Evolutionary conservation across 2,113 vertebrate genomes (phyloP).

Genomic region (Falcunculus frontatus): DNA sequence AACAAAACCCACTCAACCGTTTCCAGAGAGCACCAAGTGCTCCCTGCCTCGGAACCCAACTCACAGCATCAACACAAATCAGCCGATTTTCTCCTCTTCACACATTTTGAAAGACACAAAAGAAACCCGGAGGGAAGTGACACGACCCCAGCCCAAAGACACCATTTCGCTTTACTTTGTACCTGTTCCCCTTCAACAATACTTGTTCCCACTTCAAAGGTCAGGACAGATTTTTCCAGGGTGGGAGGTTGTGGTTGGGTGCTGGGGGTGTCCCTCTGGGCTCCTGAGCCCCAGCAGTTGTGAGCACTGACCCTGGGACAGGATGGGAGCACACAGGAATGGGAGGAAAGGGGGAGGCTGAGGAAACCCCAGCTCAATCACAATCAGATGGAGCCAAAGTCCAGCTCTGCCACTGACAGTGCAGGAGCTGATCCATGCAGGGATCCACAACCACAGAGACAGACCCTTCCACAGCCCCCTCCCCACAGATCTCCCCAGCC

Average conservation of each 20-base stretch:
- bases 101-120: background rate
- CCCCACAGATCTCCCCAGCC: background rate
- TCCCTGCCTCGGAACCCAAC: background rate
- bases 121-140: background rate
- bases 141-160: background rate
- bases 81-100: background rate
- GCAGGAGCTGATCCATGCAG: rapidly evolving
- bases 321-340: rapidly evolving
- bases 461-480: too few relatives aligned
- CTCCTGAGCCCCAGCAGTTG: background rate
- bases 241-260: background rate
- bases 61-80: background rate
- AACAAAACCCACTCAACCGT: background rate
- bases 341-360: too few relatives aligned
- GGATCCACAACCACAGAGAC: background rate
- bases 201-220: background rate
- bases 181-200: background rate
- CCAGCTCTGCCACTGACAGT: too few relatives aligned
- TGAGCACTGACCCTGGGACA: rapidly evolving
- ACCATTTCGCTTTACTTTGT: background rate
- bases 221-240: background rate
- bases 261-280: background rate
- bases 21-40: background rate
- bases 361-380: background rate
- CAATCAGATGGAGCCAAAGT: background rate